Percentiles rank a stretch among this genome's conserved stretches.
Conservation (phyloP, 2,888 invertebrate genomes). For the Eulithis prunata region DNA sequence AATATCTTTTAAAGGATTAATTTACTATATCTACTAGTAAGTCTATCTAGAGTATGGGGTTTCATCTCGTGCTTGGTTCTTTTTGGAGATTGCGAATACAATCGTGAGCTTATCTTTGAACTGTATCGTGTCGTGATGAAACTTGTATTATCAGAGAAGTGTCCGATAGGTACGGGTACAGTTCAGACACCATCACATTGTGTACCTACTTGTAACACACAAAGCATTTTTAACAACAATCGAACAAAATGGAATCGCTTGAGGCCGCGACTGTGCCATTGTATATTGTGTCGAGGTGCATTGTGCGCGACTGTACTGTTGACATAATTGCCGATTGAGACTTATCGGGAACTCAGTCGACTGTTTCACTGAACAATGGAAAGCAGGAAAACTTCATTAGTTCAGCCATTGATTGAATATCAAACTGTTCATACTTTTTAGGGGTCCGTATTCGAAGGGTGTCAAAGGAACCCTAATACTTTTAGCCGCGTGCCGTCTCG, state of each 20-base stretch:
- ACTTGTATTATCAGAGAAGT: neutral
- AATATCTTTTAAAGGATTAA: too few relatives aligned
- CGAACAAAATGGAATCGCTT: slow-evolving; percentile 23
- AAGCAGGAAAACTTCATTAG: slow-evolving; percentile 31
- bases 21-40: too few relatives aligned
- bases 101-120: too few relatives aligned
- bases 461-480: neutral
- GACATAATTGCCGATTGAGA: slow-evolving; percentile 29
- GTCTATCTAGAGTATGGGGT: too few relatives aligned
- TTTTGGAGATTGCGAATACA: too few relatives aligned
- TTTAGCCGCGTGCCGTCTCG: neutral
- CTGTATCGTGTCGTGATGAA: neutral
- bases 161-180: slow-evolving; percentile 3
- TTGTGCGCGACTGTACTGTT: slow-evolving; percentile 20
- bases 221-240: slow-evolving; percentile 31
- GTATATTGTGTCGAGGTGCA: slow-evolving; percentile 23
- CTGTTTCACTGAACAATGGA: slow-evolving; percentile 31
- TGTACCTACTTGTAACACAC: slow-evolving; percentile 7
- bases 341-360: slow-evolving; percentile 26
- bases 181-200: slow-evolving; percentile 9
- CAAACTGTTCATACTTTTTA: neutral
- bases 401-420: slow-evolving; percentile 18
- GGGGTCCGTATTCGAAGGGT: neutral
- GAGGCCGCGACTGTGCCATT: slow-evolving; percentile 27
- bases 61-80: too few relatives aligned